Evolutionary conservation across 2,113 vertebrate species (phyloP).

Genomic region (Hippocampus mohnikei): DNA sequence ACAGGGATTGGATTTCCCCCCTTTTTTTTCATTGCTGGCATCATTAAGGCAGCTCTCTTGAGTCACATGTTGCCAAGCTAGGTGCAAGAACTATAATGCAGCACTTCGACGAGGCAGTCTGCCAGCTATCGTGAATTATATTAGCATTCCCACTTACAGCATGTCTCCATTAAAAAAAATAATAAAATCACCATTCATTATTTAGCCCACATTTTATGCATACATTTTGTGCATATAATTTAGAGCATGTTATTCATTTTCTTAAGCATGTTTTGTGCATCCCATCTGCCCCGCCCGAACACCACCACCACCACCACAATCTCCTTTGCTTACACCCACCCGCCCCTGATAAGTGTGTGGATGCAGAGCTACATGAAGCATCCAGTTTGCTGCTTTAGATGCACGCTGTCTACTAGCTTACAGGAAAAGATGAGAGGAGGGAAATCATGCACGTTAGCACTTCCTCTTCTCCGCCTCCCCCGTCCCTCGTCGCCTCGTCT

Average conservation of each 20-base stretch:
- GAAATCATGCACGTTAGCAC: constrained; percentile 24
- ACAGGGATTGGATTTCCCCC: background rate
- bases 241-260: background rate
- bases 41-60: background rate
- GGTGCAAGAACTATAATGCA: background rate
- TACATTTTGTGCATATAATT: background rate
- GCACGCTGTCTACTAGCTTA: constrained; percentile 14
- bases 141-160: too few species aligned
- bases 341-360: background rate
- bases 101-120: too few species aligned
- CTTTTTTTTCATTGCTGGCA: background rate
- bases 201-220: too few species aligned
- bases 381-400: constrained; percentile 48
- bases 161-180: too few species aligned
- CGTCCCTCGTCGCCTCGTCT: constrained; percentile 22
- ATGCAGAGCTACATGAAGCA: constrained; percentile 27
- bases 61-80: background rate
- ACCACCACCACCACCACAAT: background rate
- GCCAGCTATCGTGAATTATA: too few species aligned
- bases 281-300: too few species aligned
- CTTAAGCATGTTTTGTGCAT: background rate
- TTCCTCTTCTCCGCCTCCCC: constrained; percentile 14
- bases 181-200: too few species aligned
- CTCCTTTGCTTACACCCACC: background rate
- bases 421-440: constrained; percentile 39